Base-by-base conservation (phyloP, 2,888 invertebrate genomes). In the Volucella zonaria region DNA sequence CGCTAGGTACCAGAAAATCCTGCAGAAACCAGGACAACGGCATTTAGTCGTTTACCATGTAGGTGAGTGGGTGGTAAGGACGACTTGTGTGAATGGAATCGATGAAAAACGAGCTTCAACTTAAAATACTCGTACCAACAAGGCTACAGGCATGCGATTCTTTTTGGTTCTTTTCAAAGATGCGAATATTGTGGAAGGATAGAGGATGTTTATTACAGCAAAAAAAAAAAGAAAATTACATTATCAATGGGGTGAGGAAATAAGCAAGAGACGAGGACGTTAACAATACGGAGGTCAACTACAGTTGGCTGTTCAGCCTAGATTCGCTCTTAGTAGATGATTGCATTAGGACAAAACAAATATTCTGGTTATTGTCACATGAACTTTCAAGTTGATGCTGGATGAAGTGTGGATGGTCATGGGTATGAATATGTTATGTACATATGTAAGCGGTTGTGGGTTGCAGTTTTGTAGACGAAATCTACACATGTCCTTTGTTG, bases 251-350 rank as follows among this genome's bases (percentile, higher is more conserved):
- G 1, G 8, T n/a, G 14, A 49, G 14, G n/a, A 14, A 14, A 49
- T 14, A 47, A 23, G 23, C 45, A 52, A 42, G 43, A 49, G 67
- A 78, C 51, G 64, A 67, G 70, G 38, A 52, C 38, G 59, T 77
- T 71, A 78, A 78, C 78, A 78, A 71, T 71, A 80, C 67, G 62
- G 75, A 80, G 80, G 80, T 80, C 75, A 80, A 68, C 56, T 56
- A 68, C 31, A 15, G 56, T 51, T 40, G 59, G 49, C 3, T 59
- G 43, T 42, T 51, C 47, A 56, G 11, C 58, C 45, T 58, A 23
- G 23, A 42, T 23, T 31, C 43, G 10, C 31, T 51, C 52, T 12
- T 8, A 40, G 23, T 38, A 56, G 68, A 68, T 56, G 51, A 58
- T 64, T 76, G 66, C 77, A 82, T 61, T 52, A 52, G 59, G 61